A percentile compares a stretch with the other conserved stretches of the same genome.
Evolutionary conservation across 2,888 invertebrate genomes (phyloP).

Genomic region (Osmoderma eremita): DNA sequence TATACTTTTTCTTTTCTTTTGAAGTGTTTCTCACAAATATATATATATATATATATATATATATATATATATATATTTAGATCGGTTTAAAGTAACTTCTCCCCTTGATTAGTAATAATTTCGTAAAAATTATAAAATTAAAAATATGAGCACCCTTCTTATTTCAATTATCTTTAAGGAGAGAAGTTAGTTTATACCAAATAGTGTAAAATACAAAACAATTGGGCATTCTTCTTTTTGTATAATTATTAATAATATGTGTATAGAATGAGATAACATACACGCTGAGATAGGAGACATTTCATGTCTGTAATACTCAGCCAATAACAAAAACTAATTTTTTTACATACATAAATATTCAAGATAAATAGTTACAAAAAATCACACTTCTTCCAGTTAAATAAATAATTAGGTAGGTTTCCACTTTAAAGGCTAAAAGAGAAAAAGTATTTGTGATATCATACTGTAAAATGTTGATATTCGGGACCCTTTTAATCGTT

Average conservation of each 20-base stretch:
- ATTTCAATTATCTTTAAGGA: slow-evolving; percentile 1
- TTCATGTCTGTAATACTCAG: slow-evolving; percentile 41
- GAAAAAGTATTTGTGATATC: background rate
- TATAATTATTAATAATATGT: slow-evolving; percentile 37
- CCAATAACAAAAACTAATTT: slow-evolving; percentile 60
- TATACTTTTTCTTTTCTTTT: slow-evolving; percentile 23
- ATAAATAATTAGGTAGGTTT: slow-evolving; percentile 59
- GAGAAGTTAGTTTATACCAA: slow-evolving; percentile 3
- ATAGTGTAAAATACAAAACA: slow-evolving; percentile 12
- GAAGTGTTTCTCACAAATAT: too few relatives aligned
- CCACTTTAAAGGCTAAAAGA: slow-evolving; percentile 49
- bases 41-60: too few relatives aligned
- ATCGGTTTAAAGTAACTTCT: background rate
- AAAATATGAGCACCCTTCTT: slow-evolving; percentile 23
- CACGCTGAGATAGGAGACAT: slow-evolving; percentile 34
- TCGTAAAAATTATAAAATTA: slow-evolving; percentile 8
- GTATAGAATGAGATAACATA: slow-evolving; percentile 55
- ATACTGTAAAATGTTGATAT: too few relatives aligned
- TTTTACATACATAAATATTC: slow-evolving; percentile 61
- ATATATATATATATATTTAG: slow-evolving; percentile 9
- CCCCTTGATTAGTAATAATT: background rate
- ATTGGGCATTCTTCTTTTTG: background rate
- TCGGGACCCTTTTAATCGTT: too few relatives aligned
- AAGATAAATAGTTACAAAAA: slow-evolving; percentile 59
- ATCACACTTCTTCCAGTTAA: slow-evolving; percentile 64